Percentiles rank a stretch among this genome's conserved stretches.
phyloP scores from a whole-genome alignment of 2,797 vertebrate species.

The Cyclopterus lumpus region DNA sequence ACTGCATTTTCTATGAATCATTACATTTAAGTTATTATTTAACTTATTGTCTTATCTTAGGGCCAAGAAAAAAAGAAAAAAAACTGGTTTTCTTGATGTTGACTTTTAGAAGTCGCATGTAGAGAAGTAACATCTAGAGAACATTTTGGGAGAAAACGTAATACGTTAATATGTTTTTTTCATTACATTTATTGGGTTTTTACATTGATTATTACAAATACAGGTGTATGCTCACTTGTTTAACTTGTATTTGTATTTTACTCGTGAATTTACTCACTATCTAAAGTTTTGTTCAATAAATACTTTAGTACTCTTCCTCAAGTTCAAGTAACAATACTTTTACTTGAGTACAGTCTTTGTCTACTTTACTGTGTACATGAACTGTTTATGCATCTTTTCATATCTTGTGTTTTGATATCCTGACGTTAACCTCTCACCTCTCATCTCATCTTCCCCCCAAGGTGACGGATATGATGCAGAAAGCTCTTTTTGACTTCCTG shows the following conservation, averaged over 20 bases:
- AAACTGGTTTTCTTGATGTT: background rate
- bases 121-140: background rate
- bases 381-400: background rate
- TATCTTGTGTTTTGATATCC: background rate
- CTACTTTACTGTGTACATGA: background rate
- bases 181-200: background rate
- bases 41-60: background rate
- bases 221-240: background rate
- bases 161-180: background rate
- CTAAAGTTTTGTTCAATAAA: background rate
- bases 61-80: background rate
- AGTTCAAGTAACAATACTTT: background rate
- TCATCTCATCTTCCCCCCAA: slow-evolving; percentile 49
- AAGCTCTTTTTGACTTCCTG: slow-evolving; percentile 97
- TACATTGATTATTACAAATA: background rate
- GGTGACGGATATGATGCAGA: slow-evolving; percentile 99
- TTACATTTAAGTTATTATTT: background rate
- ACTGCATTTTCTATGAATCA: background rate
- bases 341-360: background rate
- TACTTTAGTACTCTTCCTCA: background rate
- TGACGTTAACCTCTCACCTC: background rate
- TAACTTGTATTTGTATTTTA: background rate
- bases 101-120: background rate
- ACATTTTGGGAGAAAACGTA: background rate
- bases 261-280: background rate